Conservation (phyloP, 1,140 invertebrate genomes). For the Spodoptera frugiperda region DNA sequence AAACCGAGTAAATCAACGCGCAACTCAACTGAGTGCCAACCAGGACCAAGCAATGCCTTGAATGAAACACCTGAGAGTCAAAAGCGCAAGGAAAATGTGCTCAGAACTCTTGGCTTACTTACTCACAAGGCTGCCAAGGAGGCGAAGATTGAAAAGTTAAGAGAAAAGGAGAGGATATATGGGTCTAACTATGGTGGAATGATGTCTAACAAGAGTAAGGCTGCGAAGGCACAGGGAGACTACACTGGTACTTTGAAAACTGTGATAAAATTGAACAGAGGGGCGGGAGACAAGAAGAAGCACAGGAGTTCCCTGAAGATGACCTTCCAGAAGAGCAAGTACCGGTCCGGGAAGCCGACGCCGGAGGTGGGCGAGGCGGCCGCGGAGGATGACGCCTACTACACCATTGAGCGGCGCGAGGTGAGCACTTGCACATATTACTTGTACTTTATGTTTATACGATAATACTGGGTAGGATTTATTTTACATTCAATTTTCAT, state of each 20-base stretch:
- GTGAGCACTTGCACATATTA: slow-evolving; percentile 78
- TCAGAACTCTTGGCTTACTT: slow-evolving; percentile 88
- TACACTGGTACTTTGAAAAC: slow-evolving; percentile 93
- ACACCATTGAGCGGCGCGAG: slow-evolving; percentile 92
- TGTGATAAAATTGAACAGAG: slow-evolving; percentile 90
- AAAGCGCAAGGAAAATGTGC: slow-evolving; percentile 88
- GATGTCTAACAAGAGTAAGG: slow-evolving; percentile 81
- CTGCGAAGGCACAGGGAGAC: slow-evolving; percentile 78
- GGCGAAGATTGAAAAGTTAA: slow-evolving; percentile 85
- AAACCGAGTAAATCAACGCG: slow-evolving; percentile 65
- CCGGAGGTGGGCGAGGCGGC: slow-evolving; percentile 84
- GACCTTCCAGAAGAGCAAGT: slow-evolving; percentile 92
- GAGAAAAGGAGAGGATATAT: slow-evolving; percentile 88
- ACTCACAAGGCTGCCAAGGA: slow-evolving; percentile 88
- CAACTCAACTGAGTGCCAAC: slow-evolving; percentile 67
- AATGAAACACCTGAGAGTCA: slow-evolving; percentile 87
- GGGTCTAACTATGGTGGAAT: slow-evolving; percentile 84
- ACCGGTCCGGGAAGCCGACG: slow-evolving; percentile 85
- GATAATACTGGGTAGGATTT: background rate
- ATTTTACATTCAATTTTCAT: background rate
- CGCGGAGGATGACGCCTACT: slow-evolving; percentile 88
- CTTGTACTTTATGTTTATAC: background rate
- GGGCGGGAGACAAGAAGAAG: slow-evolving; percentile 82
- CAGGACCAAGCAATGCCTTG: slow-evolving; percentile 73
- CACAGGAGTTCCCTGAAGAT: slow-evolving; percentile 91